phyloP scores from a whole-genome alignment of 2,113 vertebrate species.

The Semicossyphus pulcher region DNA sequence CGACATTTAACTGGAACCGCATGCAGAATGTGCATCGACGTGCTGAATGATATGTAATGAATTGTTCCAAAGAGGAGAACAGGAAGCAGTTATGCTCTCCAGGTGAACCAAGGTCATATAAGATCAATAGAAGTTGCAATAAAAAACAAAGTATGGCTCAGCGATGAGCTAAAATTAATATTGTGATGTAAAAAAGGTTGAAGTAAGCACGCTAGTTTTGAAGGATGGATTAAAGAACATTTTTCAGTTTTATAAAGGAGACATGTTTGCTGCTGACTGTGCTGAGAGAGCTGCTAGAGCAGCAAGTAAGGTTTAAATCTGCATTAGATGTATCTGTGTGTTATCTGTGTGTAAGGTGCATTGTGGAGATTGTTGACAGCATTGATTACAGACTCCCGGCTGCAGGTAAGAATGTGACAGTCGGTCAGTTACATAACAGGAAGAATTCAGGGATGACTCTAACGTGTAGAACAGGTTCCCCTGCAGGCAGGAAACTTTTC shows the following conservation, averaged over 20 bases:
- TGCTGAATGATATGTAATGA: neutral
- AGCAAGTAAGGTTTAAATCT: too few relatives aligned
- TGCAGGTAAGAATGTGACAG: constrained; percentile 6
- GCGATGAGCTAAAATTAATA: neutral
- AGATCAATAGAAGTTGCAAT: neutral
- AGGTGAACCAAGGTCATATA: neutral
- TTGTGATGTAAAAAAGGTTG: neutral
- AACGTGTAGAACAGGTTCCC: constrained; percentile 30
- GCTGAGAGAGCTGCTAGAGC: too few relatives aligned
- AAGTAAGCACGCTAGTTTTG: neutral
- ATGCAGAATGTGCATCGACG: neutral
- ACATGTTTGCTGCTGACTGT: neutral
- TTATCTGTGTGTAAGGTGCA: too few relatives aligned
- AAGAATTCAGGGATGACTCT: neutral
- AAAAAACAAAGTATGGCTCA: neutral
- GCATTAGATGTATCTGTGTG: too few relatives aligned
- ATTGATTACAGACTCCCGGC: too few relatives aligned
- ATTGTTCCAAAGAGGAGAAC: neutral
- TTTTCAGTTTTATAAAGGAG: neutral
- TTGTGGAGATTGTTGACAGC: neutral
- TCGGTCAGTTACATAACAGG: neutral
- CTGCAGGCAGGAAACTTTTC: neutral
- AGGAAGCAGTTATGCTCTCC: neutral
- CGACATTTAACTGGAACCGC: neutral
- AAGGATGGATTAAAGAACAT: neutral